Percentiles rank a stretch among this genome's conserved stretches.
phyloP scores from a whole-genome alignment of 1,140 invertebrate species.

The Bombus pascuorum region DNA sequence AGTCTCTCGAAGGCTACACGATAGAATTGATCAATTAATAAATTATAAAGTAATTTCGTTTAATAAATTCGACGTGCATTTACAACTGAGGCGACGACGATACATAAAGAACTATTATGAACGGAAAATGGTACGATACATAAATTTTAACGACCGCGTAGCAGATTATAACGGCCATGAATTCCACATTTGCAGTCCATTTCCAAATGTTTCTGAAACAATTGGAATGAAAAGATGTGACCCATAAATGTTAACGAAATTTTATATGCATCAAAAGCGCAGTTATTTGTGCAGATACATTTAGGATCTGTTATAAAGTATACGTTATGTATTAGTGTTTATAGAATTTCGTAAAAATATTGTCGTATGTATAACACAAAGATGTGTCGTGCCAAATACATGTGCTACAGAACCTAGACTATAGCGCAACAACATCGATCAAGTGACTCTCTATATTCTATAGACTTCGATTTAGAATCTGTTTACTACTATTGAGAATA shows the following conservation, averaged over 20 bases:
- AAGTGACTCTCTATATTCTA: neutral
- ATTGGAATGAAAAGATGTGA: too few relatives aligned
- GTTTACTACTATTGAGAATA: neutral
- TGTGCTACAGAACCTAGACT: neutral
- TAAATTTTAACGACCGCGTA: neutral
- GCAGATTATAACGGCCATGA: neutral
- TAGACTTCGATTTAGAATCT: neutral
- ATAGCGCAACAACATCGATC: neutral
- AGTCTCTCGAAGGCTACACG: too few relatives aligned
- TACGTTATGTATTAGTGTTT: neutral
- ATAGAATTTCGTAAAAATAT: neutral
- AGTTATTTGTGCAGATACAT: too few relatives aligned
- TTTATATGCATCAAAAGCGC: too few relatives aligned
- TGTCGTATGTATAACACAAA: too few relatives aligned
- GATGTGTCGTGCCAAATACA: neutral
- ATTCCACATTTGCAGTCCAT: neutral
- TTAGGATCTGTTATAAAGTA: neutral
- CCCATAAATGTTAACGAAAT: too few relatives aligned
- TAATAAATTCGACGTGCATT: conserved; percentile 6
- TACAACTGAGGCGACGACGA: too few relatives aligned
- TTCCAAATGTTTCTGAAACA: too few relatives aligned
- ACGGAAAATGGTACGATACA: too few relatives aligned
- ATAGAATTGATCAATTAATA: neutral
- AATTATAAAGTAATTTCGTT: neutral
- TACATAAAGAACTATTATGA: neutral